Percentiles rank a stretch among this genome's conserved stretches.
These are phyloP conservation scores for Saccostrea echinata DNA, from an alignment of 1,140 invertebrate genomes.

Conservation along the genomic window DNA sequence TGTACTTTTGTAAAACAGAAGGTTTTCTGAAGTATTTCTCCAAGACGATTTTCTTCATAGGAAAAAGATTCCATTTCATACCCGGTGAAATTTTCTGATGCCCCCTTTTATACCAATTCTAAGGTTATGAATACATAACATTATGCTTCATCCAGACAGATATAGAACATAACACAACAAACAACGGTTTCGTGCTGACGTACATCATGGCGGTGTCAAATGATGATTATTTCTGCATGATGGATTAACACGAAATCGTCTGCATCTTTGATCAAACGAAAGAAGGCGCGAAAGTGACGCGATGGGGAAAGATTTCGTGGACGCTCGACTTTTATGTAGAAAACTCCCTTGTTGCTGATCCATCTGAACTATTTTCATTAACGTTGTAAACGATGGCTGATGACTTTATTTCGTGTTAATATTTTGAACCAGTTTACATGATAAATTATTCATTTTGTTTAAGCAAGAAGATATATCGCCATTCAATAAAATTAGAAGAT, in stretches of 20 bases:
- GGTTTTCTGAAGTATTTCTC: neutral
- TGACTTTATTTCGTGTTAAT: neutral
- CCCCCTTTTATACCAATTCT: neutral
- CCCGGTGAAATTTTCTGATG: neutral
- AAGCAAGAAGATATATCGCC: neutral
- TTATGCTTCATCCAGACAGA: conserved; percentile 5
- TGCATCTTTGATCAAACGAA: conserved; percentile 18
- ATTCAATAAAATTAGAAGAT: neutral
- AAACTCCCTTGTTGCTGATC: neutral
- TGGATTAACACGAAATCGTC: neutral
- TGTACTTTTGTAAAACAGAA: conserved; percentile 4
- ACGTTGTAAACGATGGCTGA: neutral
- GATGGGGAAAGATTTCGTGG: neutral
- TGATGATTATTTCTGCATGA: conserved; percentile 8
- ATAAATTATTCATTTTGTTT: neutral
- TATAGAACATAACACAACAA: neutral
- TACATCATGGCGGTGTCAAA: neutral
- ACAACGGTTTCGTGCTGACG: neutral
- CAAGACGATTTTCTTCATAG: neutral
- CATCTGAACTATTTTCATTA: neutral
- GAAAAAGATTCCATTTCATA: neutral
- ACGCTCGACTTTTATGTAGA: conserved; percentile 8
- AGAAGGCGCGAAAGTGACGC: conserved; percentile 3
- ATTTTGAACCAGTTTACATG: neutral
- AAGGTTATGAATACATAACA: neutral